Evolutionary conservation across 2,797 vertebrate species (phyloP).

Genomic region (Adrianichthys oophorus): DNA sequence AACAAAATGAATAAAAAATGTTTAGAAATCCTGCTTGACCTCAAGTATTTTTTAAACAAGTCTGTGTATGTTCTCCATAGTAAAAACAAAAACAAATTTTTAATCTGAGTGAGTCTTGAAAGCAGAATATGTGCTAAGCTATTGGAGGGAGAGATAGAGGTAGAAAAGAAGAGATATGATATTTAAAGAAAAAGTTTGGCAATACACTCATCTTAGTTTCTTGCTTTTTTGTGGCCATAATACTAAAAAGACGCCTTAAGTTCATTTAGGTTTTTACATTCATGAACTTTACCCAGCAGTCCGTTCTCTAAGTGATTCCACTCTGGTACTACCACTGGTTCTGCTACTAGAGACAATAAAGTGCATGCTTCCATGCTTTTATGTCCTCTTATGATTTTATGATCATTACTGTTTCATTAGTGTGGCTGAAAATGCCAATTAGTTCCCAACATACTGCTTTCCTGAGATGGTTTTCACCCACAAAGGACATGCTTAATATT

Average conservation of each 20-base stretch:
- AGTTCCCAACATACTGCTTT: conserved; percentile 1
- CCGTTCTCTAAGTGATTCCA: conserved; percentile 4
- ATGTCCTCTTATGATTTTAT: conserved; percentile 1
- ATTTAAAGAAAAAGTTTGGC: too few relatives aligned
- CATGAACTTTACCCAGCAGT: conserved; percentile 11
- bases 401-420: conserved; percentile 25
- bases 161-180: too few relatives aligned
- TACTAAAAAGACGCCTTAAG: not conserved
- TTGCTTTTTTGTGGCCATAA: not conserved
- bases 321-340: conserved; percentile 12
- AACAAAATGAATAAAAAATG: too few relatives aligned
- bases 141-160: too few relatives aligned
- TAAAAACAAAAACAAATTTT: too few relatives aligned
- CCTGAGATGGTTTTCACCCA: not conserved
- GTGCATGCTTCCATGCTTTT: not conserved
- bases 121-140: too few relatives aligned
- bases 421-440: conserved; percentile 5
- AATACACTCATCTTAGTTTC: too few relatives aligned
- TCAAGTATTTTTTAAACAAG: too few relatives aligned
- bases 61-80: too few relatives aligned
- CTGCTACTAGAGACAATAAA: not conserved
- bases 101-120: too few relatives aligned
- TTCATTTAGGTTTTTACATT: conserved; percentile 26
- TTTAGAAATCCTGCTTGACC: too few relatives aligned
- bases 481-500: conserved; percentile 2